Percentiles rank a stretch among this genome's conserved stretches.
Conservation (phyloP, 2,113 vertebrate genomes). For the Sakesphorus luctuosus region DNA sequence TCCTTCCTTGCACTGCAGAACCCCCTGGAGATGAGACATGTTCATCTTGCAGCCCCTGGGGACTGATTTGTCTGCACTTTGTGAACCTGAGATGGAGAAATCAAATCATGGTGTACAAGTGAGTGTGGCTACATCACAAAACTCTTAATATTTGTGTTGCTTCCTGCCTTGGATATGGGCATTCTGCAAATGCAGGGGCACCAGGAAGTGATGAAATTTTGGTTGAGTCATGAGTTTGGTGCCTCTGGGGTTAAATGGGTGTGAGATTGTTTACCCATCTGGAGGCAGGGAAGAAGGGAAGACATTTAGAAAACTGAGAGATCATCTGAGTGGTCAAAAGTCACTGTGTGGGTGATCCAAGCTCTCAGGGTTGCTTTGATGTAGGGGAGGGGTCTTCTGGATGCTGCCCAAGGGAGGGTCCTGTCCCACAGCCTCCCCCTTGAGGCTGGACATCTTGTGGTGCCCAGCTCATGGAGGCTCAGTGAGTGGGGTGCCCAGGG, state of each 20-base stretch:
- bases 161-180: neutral
- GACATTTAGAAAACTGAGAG: neutral
- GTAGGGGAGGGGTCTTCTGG: neutral
- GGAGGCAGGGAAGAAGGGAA: neutral
- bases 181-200: neutral
- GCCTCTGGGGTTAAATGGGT: neutral
- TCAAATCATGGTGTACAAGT: neutral
- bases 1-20: neutral
- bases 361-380: neutral
- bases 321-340: neutral
- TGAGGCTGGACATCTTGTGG: neutral
- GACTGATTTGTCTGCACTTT: neutral
- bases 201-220: neutral
- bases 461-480: neutral
- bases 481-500: neutral
- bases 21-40: neutral
- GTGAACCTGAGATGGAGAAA: neutral
- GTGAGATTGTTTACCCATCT: neutral
- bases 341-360: neutral
- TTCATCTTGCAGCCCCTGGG: neutral
- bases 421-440: neutral
- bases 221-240: neutral
- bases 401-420: neutral
- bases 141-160: neutral
- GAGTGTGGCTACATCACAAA: neutral